Conservation (phyloP, 2,113 vertebrate genomes). For the Semnopithecus entellus region DNA sequence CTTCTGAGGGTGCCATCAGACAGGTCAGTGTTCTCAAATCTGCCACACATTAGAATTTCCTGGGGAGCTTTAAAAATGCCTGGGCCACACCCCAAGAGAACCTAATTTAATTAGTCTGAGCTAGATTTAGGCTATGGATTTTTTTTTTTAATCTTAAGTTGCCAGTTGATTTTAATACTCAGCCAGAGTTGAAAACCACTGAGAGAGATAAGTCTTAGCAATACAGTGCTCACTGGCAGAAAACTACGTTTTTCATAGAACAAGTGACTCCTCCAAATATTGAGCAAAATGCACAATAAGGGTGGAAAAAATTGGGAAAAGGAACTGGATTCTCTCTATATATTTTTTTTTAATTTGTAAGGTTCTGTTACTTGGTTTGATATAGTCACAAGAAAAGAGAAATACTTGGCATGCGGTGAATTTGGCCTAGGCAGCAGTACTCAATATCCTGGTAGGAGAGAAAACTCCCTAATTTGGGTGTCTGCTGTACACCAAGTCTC, state of each 20-base stretch:
- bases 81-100: background rate
- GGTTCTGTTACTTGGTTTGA: background rate
- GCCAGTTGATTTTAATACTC: background rate
- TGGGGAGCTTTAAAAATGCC: background rate
- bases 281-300: background rate
- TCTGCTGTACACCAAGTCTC: background rate
- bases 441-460: background rate
- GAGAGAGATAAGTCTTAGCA: background rate
- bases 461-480: background rate
- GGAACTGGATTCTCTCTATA: background rate
- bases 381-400: background rate
- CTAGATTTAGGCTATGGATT: background rate
- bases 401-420: background rate
- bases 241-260: background rate
- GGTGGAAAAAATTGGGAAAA: background rate
- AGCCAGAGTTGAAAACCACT: background rate
- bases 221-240: background rate
- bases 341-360: background rate
- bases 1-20: background rate
- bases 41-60: background rate
- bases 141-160: background rate
- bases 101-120: background rate
- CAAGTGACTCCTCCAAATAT: background rate
- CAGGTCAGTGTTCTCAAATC: background rate
- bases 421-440: background rate